These are phyloP conservation scores for Myopa tessellatipennis DNA, from an alignment of 2,888 invertebrate species.

Conservation along the genomic window DNA sequence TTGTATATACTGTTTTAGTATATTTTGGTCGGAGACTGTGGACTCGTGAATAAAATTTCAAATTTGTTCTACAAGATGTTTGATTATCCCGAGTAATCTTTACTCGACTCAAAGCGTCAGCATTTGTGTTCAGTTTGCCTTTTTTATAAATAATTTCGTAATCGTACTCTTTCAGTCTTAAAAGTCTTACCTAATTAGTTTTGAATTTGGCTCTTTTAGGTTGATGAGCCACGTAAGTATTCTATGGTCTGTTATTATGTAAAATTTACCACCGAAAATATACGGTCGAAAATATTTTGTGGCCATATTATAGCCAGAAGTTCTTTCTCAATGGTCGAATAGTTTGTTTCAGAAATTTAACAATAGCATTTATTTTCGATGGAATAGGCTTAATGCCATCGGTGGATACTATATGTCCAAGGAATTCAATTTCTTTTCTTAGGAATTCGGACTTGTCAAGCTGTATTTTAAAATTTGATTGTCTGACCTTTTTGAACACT, in stretches of 20 bases:
- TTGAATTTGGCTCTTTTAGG: constrained; percentile 36
- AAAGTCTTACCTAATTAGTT: not conserved
- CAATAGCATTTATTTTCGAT: not conserved
- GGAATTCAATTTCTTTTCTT: constrained; percentile 13
- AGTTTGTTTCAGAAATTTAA: constrained; percentile 45
- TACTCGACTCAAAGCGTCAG: not conserved
- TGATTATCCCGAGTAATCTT: too few relatives aligned
- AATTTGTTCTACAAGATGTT: too few relatives aligned
- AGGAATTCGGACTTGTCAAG: constrained; percentile 29
- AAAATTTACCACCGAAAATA: constrained; percentile 23
- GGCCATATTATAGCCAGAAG: not conserved
- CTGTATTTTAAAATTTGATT: constrained; percentile 40
- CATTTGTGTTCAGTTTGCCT: constrained; percentile 13
- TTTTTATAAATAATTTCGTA: constrained; percentile 19
- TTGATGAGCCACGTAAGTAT: constrained; percentile 50
- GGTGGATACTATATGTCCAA: constrained; percentile 4
- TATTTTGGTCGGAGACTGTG: too few relatives aligned
- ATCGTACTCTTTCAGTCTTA: constrained; percentile 19
- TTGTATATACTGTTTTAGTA: too few relatives aligned
- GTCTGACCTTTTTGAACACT: constrained; percentile 26
- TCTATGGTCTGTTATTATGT: constrained; percentile 54
- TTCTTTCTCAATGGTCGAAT: constrained; percentile 41
- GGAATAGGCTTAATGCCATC: constrained; percentile 4
- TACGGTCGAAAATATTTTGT: constrained; percentile 48
- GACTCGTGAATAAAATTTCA: too few relatives aligned